Base-by-base conservation (phyloP, 2,888 invertebrate species). In the Calliphora vomitoria region DNA sequence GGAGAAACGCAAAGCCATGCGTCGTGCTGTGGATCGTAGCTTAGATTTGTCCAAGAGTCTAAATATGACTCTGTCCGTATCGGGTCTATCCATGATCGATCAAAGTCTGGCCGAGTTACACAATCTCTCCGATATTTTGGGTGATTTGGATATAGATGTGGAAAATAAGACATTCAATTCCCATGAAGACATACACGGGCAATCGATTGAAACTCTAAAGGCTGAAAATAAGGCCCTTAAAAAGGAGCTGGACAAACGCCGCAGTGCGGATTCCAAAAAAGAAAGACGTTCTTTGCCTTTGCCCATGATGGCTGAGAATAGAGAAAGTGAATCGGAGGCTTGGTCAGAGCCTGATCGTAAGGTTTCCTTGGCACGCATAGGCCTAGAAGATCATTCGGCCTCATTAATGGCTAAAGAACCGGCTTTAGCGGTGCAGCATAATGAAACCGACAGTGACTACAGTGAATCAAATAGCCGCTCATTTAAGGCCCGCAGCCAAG, bases 261-360 rank as follows among this genome's bases (percentile, higher is more conserved):
- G 90, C 66, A 82, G 68, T 62, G 87, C 89, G 0, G 91, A 92
- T n/a, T 89, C 79, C 25, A 92, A 92, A 38, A 93, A 92, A 50
- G 93, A 93, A 62, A 91, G 93, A 1, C 92, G 93, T 11, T 93
- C 93, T 8, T 74, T 93, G 72, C 93, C 93, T 1, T 68, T 91
- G 18, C 89, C 89, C n/a, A 76, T 89, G 3, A 88, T 90, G 18
- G 88, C 90, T 31, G 72, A 90, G 18, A 92, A 91, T 81, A 92
- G 92, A 86, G 92, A 93, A 71, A 94, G 96, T 2, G 98, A 98
- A 91, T 97, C 97, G 0, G 98, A 98, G 92, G 96, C 97, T 47
- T 98, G 97, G 96, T 97, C 97, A 0, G 98, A 98, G 91, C 97
- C 98, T 0, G 98, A 98, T 91, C 95, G 97, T 66, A 96, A 95